Evolutionary conservation across 2,888 invertebrate genomes (phyloP).

Genomic region (Stenodera caucasica): DNA sequence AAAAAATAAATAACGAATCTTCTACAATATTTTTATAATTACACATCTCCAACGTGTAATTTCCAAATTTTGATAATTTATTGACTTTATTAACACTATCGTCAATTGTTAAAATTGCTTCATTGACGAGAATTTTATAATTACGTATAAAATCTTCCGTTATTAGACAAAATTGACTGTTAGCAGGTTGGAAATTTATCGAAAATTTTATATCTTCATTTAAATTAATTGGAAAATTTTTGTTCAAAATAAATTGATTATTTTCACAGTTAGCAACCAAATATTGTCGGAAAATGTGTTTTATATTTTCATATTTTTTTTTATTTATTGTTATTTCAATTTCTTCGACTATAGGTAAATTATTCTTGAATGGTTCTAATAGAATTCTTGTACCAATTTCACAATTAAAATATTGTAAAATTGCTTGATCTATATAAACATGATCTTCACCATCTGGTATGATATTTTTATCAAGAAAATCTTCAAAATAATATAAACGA

Average conservation of each 20-base stretch:
- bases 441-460: conserved; percentile 23
- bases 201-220: conserved; percentile 41
- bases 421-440: conserved; percentile 59
- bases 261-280: conserved; percentile 58
- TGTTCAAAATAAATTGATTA: conserved; percentile 60
- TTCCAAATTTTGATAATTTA: background rate
- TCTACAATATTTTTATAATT: conserved; percentile 60
- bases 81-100: background rate
- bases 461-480: conserved; percentile 33
- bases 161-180: conserved; percentile 57
- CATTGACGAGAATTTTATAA: conserved; percentile 49
- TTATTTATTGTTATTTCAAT: conserved; percentile 48
- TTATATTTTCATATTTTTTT: conserved; percentile 35
- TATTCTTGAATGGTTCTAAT: conserved; percentile 50
- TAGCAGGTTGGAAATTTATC: conserved; percentile 55
- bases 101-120: conserved; percentile 23
- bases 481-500: conserved; percentile 48
- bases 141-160: conserved; percentile 60
- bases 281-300: conserved; percentile 59
- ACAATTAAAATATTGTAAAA: conserved; percentile 61
- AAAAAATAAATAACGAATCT: conserved; percentile 52
- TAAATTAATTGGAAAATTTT: conserved; percentile 58
- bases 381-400: conserved; percentile 62
- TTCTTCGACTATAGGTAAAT: conserved; percentile 58
- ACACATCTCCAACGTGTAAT: conserved; percentile 48